Conservation (phyloP, 2,797 vertebrate species). For the Gallinago solitaria region DNA sequence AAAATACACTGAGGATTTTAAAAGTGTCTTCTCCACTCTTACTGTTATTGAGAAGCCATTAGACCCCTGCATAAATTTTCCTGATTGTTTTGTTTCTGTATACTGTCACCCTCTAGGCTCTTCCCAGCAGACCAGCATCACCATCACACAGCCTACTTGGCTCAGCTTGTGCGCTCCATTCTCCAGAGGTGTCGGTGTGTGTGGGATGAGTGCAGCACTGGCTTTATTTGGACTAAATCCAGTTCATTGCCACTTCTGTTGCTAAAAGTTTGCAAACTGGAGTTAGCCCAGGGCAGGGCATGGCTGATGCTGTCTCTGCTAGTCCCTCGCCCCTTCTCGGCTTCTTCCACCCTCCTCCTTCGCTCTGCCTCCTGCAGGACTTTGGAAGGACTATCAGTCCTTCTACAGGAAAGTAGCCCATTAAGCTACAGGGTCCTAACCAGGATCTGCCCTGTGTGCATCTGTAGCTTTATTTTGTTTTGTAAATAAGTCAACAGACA, state of each 20-base stretch:
- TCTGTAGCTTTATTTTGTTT: neutral
- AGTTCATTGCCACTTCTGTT: fast-evolving
- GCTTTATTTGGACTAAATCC: fast-evolving
- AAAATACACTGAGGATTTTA: neutral
- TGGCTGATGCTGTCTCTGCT: neutral
- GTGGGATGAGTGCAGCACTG: fast-evolving
- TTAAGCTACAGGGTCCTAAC: neutral
- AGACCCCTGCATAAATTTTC: neutral
- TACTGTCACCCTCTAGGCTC: neutral
- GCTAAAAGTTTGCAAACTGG: neutral
- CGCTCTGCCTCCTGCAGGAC: neutral
- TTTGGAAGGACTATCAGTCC: no score
- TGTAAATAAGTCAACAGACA: neutral
- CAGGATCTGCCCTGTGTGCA: neutral
- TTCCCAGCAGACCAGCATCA: neutral
- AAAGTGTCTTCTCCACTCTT: neutral
- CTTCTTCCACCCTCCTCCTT: neutral
- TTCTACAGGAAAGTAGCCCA: neutral
- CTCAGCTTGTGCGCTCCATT: fast-evolving
- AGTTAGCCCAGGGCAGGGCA: neutral
- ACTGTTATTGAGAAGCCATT: neutral
- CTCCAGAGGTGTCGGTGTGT: neutral
- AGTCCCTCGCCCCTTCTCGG: fast-evolving
- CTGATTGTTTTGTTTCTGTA: neutral
- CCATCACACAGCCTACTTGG: neutral